These are phyloP conservation scores for Euzophera pinguis DNA, from an alignment of 2,888 invertebrate genomes.

Conservation along the genomic window DNA sequence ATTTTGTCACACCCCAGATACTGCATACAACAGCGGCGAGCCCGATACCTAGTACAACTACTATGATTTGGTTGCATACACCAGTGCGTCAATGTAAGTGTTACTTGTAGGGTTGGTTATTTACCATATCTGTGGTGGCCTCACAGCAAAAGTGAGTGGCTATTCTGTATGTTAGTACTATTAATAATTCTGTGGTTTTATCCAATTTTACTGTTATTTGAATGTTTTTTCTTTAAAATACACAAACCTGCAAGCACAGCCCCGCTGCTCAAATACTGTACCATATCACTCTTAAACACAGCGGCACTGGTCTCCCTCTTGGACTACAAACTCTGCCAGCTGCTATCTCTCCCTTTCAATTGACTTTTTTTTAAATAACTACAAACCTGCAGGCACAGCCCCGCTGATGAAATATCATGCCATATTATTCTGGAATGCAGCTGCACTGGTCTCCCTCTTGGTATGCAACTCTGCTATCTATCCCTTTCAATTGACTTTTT, in stretches of 20 bases:
- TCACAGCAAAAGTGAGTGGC: too few species aligned
- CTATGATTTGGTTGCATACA: too few species aligned
- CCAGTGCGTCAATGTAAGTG: too few species aligned
- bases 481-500: slow-evolving; percentile 48
- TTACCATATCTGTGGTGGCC: too few species aligned
- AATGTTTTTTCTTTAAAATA: too few species aligned
- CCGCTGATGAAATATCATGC: slow-evolving; percentile 59
- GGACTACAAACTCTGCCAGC: slow-evolving; percentile 54
- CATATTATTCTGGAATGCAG: slow-evolving; percentile 62
- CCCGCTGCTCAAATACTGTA: slow-evolving; percentile 56
- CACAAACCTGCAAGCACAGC: slow-evolving; percentile 34
- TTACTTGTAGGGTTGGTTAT: too few species aligned
- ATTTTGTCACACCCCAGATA: too few species aligned
- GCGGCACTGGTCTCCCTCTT: slow-evolving; percentile 53
- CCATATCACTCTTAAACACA: slow-evolving; percentile 64
- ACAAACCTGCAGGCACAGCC: slow-evolving; percentile 34
- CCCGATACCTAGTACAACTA: too few species aligned
- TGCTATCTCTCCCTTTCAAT: slow-evolving; percentile 50
- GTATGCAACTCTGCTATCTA: slow-evolving; percentile 53
- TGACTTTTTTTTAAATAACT: slow-evolving; percentile 24
- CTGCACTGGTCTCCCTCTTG: slow-evolving; percentile 52
- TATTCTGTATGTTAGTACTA: too few species aligned
- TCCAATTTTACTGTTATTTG: too few species aligned
- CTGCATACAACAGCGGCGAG: too few species aligned
- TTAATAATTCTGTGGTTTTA: too few species aligned